These are phyloP conservation scores for Oligia latruncula DNA, from an alignment of 2,888 invertebrate genomes.

Conservation along the genomic window DNA sequence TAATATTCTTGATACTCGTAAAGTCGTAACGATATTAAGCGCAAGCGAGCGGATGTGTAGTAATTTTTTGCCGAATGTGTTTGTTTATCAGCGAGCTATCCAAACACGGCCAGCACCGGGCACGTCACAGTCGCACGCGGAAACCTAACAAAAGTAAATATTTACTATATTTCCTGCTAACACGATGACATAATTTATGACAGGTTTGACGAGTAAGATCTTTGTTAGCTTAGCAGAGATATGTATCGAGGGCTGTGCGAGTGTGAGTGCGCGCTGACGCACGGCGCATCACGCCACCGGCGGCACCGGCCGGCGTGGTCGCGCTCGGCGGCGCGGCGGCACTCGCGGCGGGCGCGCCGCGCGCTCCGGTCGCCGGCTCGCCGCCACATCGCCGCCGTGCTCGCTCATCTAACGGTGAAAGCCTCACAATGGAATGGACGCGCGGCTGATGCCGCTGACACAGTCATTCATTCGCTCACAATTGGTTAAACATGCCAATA, in stretches of 20 bases:
- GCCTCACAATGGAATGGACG: slow-evolving; percentile 29
- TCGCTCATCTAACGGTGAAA: slow-evolving; percentile 34
- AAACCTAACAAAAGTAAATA: slow-evolving; percentile 56
- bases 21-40: background rate
- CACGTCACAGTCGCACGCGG: slow-evolving; percentile 49
- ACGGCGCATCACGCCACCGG: slow-evolving; percentile 61
- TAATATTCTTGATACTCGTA: too few relatives aligned
- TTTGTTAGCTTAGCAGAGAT: slow-evolving; percentile 52
- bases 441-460: slow-evolving; percentile 40
- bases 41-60: slow-evolving; percentile 23
- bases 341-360: background rate
- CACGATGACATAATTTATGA: slow-evolving; percentile 63
- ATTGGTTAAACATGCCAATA: slow-evolving; percentile 54
- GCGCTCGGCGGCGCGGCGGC: background rate
- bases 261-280: slow-evolving; percentile 58
- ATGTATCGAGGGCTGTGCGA: slow-evolving; percentile 20
- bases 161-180: slow-evolving; percentile 57
- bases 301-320: slow-evolving; percentile 47
- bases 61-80: slow-evolving; percentile 46
- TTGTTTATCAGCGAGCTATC: slow-evolving; percentile 48
- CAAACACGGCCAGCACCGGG: slow-evolving; percentile 8
- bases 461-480: slow-evolving; percentile 48
- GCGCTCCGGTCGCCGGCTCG: background rate
- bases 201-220: slow-evolving; percentile 55
- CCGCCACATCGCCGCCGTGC: background rate